Percentiles rank a stretch among this genome's conserved stretches.
Conservation (phyloP, 2,888 invertebrate species). For the Serrognathus titanus region DNA sequence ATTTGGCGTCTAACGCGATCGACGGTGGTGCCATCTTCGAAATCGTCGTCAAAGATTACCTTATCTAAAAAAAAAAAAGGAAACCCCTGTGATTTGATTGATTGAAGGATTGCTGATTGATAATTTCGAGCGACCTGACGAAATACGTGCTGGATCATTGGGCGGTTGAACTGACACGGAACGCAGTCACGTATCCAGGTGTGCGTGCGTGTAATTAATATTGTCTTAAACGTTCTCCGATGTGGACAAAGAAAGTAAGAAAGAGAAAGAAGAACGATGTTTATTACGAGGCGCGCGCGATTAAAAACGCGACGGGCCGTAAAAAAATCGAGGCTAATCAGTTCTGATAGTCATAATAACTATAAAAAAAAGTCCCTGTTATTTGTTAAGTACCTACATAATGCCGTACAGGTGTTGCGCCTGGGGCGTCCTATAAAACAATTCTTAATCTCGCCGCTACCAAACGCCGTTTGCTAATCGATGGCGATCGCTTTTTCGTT, state of each 20-base stretch:
- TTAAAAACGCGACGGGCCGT: neutral
- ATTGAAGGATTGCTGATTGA: no score
- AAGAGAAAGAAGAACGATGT: no score
- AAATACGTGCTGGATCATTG: no score
- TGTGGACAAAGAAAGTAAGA: no score
- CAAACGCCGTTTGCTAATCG: neutral
- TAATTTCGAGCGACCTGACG: no score
- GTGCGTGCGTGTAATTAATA: no score
- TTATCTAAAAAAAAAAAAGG: slow-evolving; percentile 19
- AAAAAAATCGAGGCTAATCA: slow-evolving; percentile 7
- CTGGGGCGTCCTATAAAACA: slow-evolving; percentile 8
- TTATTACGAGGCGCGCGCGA: neutral
- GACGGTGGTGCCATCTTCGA: neutral
- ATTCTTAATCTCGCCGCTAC: slow-evolving; percentile 1
- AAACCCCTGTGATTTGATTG: no score
- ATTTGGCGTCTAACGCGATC: neutral
- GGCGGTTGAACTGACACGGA: no score
- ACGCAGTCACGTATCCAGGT: no score
- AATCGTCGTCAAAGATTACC: slow-evolving; percentile 21
- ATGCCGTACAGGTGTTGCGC: slow-evolving; percentile 9
- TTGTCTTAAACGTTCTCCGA: no score
- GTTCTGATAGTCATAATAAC: slow-evolving; percentile 1
- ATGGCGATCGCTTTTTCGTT: neutral
- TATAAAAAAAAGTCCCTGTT: neutral
- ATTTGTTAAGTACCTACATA: neutral